Evolutionary conservation across 2,113 vertebrate genomes (phyloP), one percentile per base, ranked within the genome.

Genomic region (Camelus bactrianus): DNA sequence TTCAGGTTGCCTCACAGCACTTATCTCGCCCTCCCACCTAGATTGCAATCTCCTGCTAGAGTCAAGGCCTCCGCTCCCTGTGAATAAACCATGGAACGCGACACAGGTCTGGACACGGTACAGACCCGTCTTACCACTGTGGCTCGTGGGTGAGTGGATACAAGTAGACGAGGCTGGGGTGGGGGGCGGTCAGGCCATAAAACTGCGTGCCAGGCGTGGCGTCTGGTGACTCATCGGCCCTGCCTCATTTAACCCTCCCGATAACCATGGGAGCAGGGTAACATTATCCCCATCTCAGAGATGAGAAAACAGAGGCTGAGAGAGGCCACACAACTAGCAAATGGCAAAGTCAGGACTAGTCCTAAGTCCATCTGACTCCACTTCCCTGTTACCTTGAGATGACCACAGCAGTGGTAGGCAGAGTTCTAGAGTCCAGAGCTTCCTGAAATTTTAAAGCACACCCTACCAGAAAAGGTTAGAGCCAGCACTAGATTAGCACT

Each of bases 1-100:
- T 91, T 83, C 73, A n/a, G 50, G 60, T 69, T 95, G 96, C 62
- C 89, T 94, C 87, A 67, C 0, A 19, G 67, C 38, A 2, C 56
- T 48, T 75, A 65, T 48, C 84, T 94, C 11, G 0, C 22, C 83
- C 86, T 92, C 88, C 69, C 85, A 77, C 58, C 84, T 92, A 38
- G 62, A 76, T 38, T 8, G 20, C 65, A 64, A 81, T 94, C 95
- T 96, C 91, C 42, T 64, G 69, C 91, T 70, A 56, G 83, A 93
- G 20, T 54, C 9, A 17, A 38, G 26, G 48, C 92, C 28, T 48
- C 24, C 8, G 72, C 42, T 88, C n/a, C 79, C 93, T 50, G 26
- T 38, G 54, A 65, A 69, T 9, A 60, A 85, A 81, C 88, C 3
- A 2, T 12, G 22, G 80, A 91, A 76, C 0, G 52, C 0, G 9